Base-by-base conservation (phyloP, 1,140 invertebrate genomes). In the Drosophila navojoa region DNA sequence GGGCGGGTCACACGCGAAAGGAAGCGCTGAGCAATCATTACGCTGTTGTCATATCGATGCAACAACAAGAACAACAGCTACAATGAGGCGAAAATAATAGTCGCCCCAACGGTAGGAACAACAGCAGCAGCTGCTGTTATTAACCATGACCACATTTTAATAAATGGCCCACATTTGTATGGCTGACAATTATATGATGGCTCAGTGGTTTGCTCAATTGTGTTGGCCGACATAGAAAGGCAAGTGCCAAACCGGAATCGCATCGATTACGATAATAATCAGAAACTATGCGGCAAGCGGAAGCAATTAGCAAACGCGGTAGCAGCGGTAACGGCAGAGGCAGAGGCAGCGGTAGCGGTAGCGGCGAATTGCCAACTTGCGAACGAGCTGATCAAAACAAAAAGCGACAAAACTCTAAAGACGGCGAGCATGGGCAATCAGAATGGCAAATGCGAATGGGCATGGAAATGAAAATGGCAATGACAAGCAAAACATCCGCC, bases 1-100 rank as follows among this genome's bases (percentile, higher is more conserved):
- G 29, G 42, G 59, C 29, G 59, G 73, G 54, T 70, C 70, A 27
- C 82, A 89, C 70, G 76, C 79, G 84, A 87, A 87, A 87, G 82
- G 82, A 87, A 87, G 84, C 84, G 79, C 84, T 89, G 79, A 87
- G 77, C 89, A 87, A 87, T 87, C 76, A 89, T 68, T 77, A 82
- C 63, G 55, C 59, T 49, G 63, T 66, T 82, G 79, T 87, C 81
- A 79, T 79, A 86, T 87, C 84, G 79, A 86, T 86, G 66, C 49
- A 76, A 52, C 59, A 50, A 35, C 19, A 63, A 53, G 13, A 52
- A 47, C 10, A 58, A 27, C 38, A 16, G 25, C 45, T 13, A 50
- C 44, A 63, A 29, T 25, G 25, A 29, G 27, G 29, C 27, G 29
- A 54, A 15, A 54, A 16, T 35, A 53, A 53, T 29, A 19, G 29